These are phyloP conservation scores for Encarsia formosa DNA, from an alignment of 2,888 invertebrate species.

Conservation along the genomic window DNA sequence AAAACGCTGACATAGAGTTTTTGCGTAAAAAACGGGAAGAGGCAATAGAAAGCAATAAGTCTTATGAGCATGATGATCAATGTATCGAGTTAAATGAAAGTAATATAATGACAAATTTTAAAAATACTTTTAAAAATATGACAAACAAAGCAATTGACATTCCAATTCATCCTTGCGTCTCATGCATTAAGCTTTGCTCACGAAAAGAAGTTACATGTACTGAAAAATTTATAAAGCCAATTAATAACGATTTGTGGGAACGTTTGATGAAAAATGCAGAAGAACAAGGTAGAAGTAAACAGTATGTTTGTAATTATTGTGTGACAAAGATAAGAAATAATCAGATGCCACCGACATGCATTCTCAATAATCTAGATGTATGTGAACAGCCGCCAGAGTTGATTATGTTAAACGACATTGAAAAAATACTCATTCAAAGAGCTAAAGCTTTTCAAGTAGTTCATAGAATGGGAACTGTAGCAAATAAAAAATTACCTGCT, in stretches of 20 bases:
- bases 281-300: background rate
- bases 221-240: background rate
- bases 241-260: too few species aligned
- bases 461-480: slow-evolving; percentile 35
- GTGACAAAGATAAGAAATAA: background rate
- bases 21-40: background rate
- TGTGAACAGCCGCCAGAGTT: slow-evolving; percentile 24
- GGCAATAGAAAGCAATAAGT: too few species aligned
- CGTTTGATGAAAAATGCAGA: too few species aligned
- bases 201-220: slow-evolving; percentile 25
- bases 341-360: slow-evolving; percentile 27
- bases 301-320: background rate
- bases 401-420: slow-evolving; percentile 27
- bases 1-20: background rate
- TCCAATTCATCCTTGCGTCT: slow-evolving; percentile 27
- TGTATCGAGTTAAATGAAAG: too few species aligned
- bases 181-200: slow-evolving; percentile 30
- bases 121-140: too few species aligned
- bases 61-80: too few species aligned
- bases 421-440: slow-evolving; percentile 35
- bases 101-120: too few species aligned
- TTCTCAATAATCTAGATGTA: slow-evolving; percentile 28
- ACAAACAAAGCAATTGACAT: too few species aligned
- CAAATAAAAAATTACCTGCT: slow-evolving; percentile 35
- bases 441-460: slow-evolving; percentile 44